Evolutionary conservation across 2,888 invertebrate genomes (phyloP).

Genomic region (Rhagophthalmus giganteus): DNA sequence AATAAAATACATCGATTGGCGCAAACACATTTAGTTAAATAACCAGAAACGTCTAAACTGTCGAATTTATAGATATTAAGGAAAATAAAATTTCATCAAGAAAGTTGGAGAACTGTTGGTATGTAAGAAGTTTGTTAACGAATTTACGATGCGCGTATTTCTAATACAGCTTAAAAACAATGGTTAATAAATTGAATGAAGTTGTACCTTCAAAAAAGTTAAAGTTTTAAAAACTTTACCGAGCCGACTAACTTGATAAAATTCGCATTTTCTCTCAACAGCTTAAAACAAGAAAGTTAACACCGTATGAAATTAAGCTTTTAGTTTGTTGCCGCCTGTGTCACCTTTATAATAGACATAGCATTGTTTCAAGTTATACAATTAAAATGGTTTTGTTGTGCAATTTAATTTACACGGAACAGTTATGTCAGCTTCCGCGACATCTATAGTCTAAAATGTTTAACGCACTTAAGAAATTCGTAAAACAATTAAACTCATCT

Average conservation of each 20-base stretch:
- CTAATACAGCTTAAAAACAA: conserved; percentile 37
- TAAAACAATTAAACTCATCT: conserved; percentile 5
- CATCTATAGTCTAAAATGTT: conserved; percentile 8
- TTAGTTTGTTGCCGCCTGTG: conserved; percentile 35
- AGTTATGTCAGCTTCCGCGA: background rate
- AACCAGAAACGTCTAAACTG: background rate
- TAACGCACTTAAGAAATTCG: conserved; percentile 8
- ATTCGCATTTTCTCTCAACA: conserved; percentile 43
- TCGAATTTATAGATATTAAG: background rate
- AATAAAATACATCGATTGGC: no score
- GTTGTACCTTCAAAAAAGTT: conserved; percentile 42
- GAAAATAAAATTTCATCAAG: background rate
- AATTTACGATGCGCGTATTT: background rate
- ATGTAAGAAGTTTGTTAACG: no score
- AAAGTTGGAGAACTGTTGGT: background rate
- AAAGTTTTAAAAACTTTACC: conserved; percentile 41
- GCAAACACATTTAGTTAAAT: background rate
- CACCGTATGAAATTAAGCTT: conserved; percentile 47
- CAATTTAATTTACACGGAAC: conserved; percentile 36
- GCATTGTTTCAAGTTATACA: conserved; percentile 44
- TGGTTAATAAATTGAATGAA: conserved; percentile 45
- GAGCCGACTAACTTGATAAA: conserved; percentile 41
- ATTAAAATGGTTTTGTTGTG: conserved; percentile 44
- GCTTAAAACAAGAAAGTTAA: conserved; percentile 45
- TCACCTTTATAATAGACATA: conserved; percentile 43